Conservation (phyloP, 92 coral and sea anemone species). For the Umimayanthus chanpuru region DNA sequence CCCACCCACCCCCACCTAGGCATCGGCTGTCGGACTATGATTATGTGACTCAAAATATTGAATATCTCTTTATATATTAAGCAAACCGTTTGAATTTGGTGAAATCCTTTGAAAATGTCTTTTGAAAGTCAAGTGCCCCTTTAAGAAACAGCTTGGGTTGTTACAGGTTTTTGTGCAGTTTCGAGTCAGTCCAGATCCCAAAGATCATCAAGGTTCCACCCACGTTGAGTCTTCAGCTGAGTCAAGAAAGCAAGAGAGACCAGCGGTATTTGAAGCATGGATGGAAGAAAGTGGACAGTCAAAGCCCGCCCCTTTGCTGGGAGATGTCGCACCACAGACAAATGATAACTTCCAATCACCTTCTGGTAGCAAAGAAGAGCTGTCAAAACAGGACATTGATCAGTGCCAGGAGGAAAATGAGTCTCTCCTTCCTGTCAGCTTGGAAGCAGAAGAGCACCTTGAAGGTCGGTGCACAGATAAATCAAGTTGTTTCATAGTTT, state of each 20-base stretch:
- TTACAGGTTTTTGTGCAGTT: slow-evolving; percentile 38
- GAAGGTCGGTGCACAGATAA: slow-evolving; percentile 9
- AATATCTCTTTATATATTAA: neutral
- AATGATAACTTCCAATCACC: neutral
- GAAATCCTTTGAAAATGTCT: neutral
- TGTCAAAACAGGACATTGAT: neutral
- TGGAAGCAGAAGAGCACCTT: neutral
- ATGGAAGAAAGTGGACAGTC: slow-evolving; percentile 17
- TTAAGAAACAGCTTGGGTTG: neutral
- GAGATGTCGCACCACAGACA: neutral
- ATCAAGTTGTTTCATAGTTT: neutral
- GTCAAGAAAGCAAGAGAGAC: slow-evolving; percentile 7
- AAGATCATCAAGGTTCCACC: neutral
- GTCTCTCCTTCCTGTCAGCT: neutral
- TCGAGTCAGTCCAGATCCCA: slow-evolving; percentile 18
- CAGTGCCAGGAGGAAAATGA: neutral
- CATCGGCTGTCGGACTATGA: neutral
- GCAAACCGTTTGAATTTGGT: neutral
- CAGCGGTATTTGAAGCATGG: slow-evolving; percentile 42
- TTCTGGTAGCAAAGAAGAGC: neutral
- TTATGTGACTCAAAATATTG: neutral
- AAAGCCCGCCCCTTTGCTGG: neutral
- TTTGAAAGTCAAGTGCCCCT: neutral
- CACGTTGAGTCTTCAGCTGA: neutral
- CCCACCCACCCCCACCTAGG: neutral